These are phyloP conservation scores for Pituophis catenifer DNA, from an alignment of 2,113 vertebrate species.

Conservation along the genomic window DNA sequence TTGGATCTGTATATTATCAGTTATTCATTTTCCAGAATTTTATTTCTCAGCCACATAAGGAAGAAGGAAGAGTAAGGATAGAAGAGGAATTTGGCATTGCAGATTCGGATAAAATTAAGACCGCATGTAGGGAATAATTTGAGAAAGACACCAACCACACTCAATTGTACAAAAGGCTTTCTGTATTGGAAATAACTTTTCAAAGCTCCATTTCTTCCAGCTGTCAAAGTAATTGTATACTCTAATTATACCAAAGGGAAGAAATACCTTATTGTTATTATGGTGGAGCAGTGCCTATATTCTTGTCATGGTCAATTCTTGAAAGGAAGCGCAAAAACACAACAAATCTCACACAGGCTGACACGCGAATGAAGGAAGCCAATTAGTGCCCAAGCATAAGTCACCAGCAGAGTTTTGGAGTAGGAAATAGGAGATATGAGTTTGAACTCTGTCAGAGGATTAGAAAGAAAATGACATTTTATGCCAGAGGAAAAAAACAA, in stretches of 20 bases:
- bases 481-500: neutral
- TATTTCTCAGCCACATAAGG: neutral
- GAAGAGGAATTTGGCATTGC: neutral
- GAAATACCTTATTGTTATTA: neutral
- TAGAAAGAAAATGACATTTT: neutral
- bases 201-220: conserved; percentile 4
- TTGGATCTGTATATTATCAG: neutral
- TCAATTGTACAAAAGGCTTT: conserved; percentile 22
- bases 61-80: neutral
- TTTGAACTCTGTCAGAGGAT: neutral
- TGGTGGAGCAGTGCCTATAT: neutral
- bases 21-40: neutral
- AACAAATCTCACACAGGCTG: neutral
- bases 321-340: neutral
- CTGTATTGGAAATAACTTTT: conserved; percentile 4
- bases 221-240: neutral
- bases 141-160: conserved; percentile 1
- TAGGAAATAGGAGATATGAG: neutral
- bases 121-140: conserved; percentile 1
- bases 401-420: neutral
- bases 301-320: neutral
- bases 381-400: neutral
- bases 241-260: neutral
- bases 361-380: neutral
- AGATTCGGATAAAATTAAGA: conserved; percentile 1